Evolutionary conservation across 2,113 vertebrate species (phyloP).

Genomic region (Ptychochromis oligacanthus): DNA sequence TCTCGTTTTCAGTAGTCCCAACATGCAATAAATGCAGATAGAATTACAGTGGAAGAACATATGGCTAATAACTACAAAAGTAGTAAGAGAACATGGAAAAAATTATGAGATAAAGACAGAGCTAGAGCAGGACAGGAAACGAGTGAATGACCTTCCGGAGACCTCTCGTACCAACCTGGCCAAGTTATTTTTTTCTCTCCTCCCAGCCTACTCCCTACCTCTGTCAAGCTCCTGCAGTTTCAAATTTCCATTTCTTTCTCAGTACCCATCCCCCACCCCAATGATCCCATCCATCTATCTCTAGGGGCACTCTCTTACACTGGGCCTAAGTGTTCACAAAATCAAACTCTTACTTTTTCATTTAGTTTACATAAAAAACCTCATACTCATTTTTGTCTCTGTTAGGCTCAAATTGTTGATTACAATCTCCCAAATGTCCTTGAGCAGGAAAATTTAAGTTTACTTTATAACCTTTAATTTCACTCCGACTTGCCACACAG

Average conservation of each 20-base stretch:
- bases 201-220: slow-evolving; percentile 19
- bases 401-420: slow-evolving; percentile 54
- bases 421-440: slow-evolving; percentile 66
- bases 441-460: slow-evolving; percentile 55
- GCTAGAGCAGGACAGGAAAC: slow-evolving; percentile 2
- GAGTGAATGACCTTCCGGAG: slow-evolving; percentile 69
- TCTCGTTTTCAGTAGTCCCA: neutral
- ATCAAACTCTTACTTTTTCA: slow-evolving; percentile 64
- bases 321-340: slow-evolving; percentile 66
- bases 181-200: slow-evolving; percentile 38
- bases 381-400: slow-evolving; percentile 38
- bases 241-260: neutral
- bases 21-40: neutral
- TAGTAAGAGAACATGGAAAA: no score
- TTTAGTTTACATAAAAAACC: slow-evolving; percentile 51
- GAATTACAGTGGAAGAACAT: neutral
- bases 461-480: slow-evolving; percentile 71
- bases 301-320: slow-evolving; percentile 8
- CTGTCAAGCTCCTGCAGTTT: neutral
- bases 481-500: slow-evolving; percentile 43
- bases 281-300: slow-evolving; percentile 40
- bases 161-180: slow-evolving; percentile 57
- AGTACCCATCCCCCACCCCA: slow-evolving; percentile 22
- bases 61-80: neutral
- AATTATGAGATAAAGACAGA: neutral